Evolutionary conservation across 2,113 vertebrate genomes (phyloP), one percentile per base, ranked within the genome.

Genomic region (Chamaea fasciata): DNA sequence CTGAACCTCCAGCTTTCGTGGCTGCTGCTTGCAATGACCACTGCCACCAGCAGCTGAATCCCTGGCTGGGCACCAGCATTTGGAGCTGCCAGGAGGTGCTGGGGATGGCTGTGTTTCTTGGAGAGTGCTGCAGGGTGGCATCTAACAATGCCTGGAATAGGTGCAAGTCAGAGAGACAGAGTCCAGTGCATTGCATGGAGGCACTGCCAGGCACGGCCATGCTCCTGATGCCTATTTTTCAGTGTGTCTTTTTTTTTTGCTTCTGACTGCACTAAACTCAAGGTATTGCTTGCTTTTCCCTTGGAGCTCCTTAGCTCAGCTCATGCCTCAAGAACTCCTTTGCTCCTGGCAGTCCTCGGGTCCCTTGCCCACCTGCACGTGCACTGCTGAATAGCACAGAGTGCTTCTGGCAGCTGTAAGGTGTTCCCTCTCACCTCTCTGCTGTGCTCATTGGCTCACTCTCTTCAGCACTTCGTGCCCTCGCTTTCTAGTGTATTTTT

Each of bases 351-450:
- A 42, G 39, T 28, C 41, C 50, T 64, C 11, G 7, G 27, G 6
- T 7, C 10, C 10, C 46, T 67, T 62, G 19, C 8, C 74, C 67
- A 44, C 15, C 50, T 52, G 52, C 21, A 9, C 46, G 70, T 56
- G 23, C 10, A 1, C 16, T 18, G 15, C 70, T n/a, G 75, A 35
- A 33, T 1, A 14, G 50, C 71, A 21, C 19, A 17, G 59, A 39
- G 0, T 27, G 35, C 26, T 55, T 35, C 41, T 20, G 53, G 37
- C n/a, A 39, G 47, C 59, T 3, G 0, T 30, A 20, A 14, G 2
- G 27, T 30, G 68, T 12, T 26, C 47, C 41, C 30, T 65, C 39
- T 41, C 39, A 11, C 22, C 56, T 84, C 46, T 81, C 20, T 68
- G 55, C 80, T 73, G 11, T 21, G 30, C 47, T 67, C 37, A 2